Conservation (phyloP, 2,888 invertebrate species). For the Metalampra italica region DNA sequence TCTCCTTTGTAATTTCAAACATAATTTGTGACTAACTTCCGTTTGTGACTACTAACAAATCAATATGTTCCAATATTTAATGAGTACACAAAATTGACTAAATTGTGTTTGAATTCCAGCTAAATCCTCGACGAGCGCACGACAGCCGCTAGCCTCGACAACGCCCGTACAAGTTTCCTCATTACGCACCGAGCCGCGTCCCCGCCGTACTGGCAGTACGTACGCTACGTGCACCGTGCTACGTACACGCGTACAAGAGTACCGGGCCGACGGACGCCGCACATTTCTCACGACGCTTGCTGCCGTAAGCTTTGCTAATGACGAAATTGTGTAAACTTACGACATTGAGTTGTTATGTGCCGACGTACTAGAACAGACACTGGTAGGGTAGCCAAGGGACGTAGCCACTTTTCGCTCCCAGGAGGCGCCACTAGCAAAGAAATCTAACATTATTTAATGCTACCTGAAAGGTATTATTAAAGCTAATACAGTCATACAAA, state of each 20-base stretch:
- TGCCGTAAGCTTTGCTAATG: slow-evolving; percentile 72
- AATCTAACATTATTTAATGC: too few species aligned
- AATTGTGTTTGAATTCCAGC: slow-evolving; percentile 12
- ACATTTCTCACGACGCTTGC: slow-evolving; percentile 71
- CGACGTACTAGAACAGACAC: too few species aligned
- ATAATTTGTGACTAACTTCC: too few species aligned
- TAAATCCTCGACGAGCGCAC: slow-evolving; percentile 17
- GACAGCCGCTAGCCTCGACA: slow-evolving; percentile 16
- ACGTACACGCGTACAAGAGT: slow-evolving; percentile 13
- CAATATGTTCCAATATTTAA: not conserved
- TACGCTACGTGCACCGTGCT: slow-evolving; percentile 18
- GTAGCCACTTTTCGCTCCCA: too few species aligned
- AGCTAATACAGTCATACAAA: too few species aligned
- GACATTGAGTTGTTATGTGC: slow-evolving; percentile 29
- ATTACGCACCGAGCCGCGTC: slow-evolving; percentile 18
- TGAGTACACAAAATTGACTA: not conserved
- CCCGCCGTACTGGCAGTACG: slow-evolving; percentile 7
- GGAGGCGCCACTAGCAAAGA: too few species aligned
- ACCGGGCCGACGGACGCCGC: slow-evolving; percentile 33
- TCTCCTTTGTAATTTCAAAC: too few species aligned
- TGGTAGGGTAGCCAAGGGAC: too few species aligned
- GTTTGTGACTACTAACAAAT: not conserved
- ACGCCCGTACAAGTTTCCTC: slow-evolving; percentile 16
- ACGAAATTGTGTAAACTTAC: slow-evolving; percentile 49
- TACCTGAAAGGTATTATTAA: too few species aligned